Base-by-base conservation (phyloP, 2,797 vertebrate genomes). In the Clamator glandarius region DNA sequence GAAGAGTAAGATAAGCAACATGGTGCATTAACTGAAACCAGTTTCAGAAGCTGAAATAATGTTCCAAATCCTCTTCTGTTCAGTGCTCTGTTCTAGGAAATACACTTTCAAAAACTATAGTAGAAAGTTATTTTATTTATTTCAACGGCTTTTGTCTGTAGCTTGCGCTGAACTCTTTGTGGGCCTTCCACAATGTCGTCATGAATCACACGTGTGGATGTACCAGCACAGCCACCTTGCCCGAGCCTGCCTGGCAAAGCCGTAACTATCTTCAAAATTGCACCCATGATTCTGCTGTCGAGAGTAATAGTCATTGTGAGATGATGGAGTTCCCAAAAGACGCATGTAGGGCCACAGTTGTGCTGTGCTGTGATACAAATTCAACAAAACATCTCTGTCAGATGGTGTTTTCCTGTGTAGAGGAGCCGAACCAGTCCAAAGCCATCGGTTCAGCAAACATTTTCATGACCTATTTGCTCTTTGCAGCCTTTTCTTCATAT, bases 381-480 rank as follows among this genome's bases (percentile, higher is more conserved):
- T 35, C n/a, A 91, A 79, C 63, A 74, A 70, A 94, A 82, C 75
- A 42, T 66, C 81, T 79, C 82, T 77, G 81, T 89, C 93, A 84
- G 86, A 44, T 74, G 46, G 74, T 48, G 69, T 80, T 84, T 80
- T 58, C 50, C 87, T 36, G 18, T 12, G 29, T 16, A 61, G 80
- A 55, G 67, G 77, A 87, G 72, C 12, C 41, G 68, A 94, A 63
- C 70, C 41, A 1, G 68, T 90, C 59, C 70, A 89, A 84, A 84
- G 81, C 59, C 21, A 52, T 63, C 8, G 23, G 42, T 46, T 90
- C 76, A 73, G 80, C 67, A 90, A 93, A 93, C 12, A 6, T 74
- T 77, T 93, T 54, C 33, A 18, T 54, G 75, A 77, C 87, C 33
- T 54, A 51, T 5, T 19, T 61, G 83, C 35, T 72, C 67, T 84